phyloP scores from a whole-genome alignment of 2,113 vertebrate species.

The Copsychus sechellarum region DNA sequence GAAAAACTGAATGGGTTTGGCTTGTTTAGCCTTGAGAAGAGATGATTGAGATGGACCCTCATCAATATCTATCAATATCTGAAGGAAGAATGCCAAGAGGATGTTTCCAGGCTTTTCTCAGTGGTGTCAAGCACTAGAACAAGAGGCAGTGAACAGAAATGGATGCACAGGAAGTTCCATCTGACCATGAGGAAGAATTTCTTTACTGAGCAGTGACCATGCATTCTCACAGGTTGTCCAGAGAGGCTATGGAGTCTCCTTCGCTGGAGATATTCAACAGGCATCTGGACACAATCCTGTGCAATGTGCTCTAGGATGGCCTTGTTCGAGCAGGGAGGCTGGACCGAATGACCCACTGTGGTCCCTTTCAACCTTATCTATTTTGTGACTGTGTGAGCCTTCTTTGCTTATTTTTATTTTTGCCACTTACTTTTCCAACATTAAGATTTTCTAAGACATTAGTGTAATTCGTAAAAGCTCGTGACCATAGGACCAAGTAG shows the following conservation, averaged over 20 bases:
- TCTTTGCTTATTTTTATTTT: neutral
- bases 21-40: neutral
- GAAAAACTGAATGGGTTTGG: neutral
- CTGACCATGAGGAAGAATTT: neutral
- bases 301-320: neutral
- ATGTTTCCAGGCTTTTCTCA: neutral
- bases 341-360: neutral
- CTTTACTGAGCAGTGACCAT: neutral
- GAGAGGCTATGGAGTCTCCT: neutral
- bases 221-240: neutral
- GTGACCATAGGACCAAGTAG: neutral
- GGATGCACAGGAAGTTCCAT: neutral
- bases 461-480: neutral
- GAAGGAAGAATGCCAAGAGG: neutral
- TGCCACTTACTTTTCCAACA: neutral
- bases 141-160: neutral
- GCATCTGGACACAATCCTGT: neutral
- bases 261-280: neutral
- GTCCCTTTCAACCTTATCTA: neutral
- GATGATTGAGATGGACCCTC: neutral
- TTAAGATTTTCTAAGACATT: neutral
- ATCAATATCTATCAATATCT: neutral
- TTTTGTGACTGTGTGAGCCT: neutral
- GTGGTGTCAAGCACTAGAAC: neutral
- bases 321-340: neutral